Conservation (phyloP, 2,797 vertebrate species). For the Sternarchorhynchus goeldii region DNA sequence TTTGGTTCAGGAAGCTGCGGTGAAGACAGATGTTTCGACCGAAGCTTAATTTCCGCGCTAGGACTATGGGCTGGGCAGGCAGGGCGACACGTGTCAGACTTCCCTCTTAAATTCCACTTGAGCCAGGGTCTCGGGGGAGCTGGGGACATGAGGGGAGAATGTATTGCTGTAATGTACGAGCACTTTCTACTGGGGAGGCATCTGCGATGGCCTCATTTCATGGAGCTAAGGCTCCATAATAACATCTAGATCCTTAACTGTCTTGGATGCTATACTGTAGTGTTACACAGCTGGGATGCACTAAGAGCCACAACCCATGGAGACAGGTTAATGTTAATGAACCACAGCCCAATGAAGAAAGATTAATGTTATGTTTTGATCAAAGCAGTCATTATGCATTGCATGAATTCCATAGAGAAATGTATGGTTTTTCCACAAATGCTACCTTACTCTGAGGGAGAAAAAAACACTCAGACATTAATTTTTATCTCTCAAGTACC, state of each 20-base stretch:
- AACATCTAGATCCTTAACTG: neutral
- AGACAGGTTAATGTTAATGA: too few species aligned
- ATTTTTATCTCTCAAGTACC: neutral
- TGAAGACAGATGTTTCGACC: slow-evolving; percentile 29
- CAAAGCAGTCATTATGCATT: neutral
- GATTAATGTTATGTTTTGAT: neutral
- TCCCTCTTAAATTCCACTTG: slow-evolving; percentile 37
- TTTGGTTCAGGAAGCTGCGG: slow-evolving; percentile 15
- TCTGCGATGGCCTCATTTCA: neutral
- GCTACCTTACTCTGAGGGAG: neutral
- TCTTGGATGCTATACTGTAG: too few species aligned
- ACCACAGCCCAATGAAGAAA: neutral
- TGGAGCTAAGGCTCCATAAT: neutral
- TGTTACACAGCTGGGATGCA: too few species aligned
- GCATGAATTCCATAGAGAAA: neutral
- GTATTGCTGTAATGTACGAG: neutral
- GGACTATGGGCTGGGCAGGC: neutral
- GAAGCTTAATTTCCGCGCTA: slow-evolving; percentile 23
- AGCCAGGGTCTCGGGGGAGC: slow-evolving; percentile 18
- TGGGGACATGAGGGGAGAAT: slow-evolving; percentile 4
- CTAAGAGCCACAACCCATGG: too few species aligned
- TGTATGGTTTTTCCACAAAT: neutral
- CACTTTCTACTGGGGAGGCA: neutral
- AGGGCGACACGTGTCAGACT: slow-evolving; percentile 22
- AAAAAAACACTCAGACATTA: slow-evolving; percentile 4